Base-by-base conservation (phyloP, 2,113 vertebrate species). In the Ariopsis seemanni region DNA sequence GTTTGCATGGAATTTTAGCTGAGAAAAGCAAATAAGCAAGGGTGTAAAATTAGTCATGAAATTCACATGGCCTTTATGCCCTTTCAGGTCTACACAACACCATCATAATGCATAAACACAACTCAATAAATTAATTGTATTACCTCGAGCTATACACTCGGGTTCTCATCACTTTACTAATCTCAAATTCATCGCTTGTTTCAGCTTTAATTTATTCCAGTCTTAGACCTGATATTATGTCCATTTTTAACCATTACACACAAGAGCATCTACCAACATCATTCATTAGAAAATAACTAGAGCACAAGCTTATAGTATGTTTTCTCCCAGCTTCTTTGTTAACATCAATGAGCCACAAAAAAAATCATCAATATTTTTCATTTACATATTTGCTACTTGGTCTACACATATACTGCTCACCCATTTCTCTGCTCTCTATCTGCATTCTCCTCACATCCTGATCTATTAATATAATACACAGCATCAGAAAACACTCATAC, bases 391-490 rank as follows among this genome's bases (percentile, higher is more conserved):
- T 83, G 60, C 42, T 67, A 87, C 75, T 69, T 86, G 71, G 50
- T 75, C 50, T 34, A 72, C 80, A 85, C 52, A 81, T 15, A 22
- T 34, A 69, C 84, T 74, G 84, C 83, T 52, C 53, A n/a, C 4
- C 34, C 62, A 79, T 57, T 42, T 71, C 82, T 86, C 79, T 55
- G 17, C 27, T 80, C 27, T 67, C 15, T 81, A 86, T 63, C 50
- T 85, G 67, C 15, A 63, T 52, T 30, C 78, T 65, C 84, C 57
- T 81, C 85, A 48, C 89, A 85, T 65, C 77, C 79, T 83, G 65
- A 50, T 72, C 48, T 89, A 83, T 83, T 83, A 82, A 81, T 84
- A 62, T 63, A 88, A 83, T 72, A 75, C 80, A 82, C 27, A 60
- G 82, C 20, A n/a, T 75, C 82, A 62, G 60, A 88, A 50, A 78